Evolutionary conservation across 2,888 invertebrate genomes (phyloP).

Genomic region (Drosophila siamana): DNA sequence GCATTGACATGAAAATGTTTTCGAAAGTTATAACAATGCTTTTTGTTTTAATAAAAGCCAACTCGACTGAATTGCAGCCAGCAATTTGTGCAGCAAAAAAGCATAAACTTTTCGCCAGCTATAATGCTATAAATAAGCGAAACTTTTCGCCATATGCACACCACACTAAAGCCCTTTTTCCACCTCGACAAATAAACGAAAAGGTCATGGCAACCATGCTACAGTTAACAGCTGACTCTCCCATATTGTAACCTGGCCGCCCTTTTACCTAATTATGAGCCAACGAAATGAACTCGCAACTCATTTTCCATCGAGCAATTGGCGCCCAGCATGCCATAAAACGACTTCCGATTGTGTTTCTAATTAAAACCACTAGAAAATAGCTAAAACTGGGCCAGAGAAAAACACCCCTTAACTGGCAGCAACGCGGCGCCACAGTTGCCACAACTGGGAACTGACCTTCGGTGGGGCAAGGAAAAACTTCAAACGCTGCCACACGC

Average conservation of each 20-base stretch:
- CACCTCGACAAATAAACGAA: neutral
- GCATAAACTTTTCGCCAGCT: constrained; percentile 21
- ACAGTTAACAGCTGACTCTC: neutral
- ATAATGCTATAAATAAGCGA: constrained; percentile 1
- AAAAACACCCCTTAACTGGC: constrained; percentile 4
- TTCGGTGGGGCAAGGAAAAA: constrained; percentile 15
- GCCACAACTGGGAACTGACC: constrained; percentile 30
- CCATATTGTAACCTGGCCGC: neutral
- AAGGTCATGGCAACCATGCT: neutral
- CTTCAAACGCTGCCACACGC: constrained; percentile 32
- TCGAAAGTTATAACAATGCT: constrained; percentile 56
- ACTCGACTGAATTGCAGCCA: constrained; percentile 25
- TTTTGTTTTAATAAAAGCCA: constrained; percentile 22
- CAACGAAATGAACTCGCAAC: constrained; percentile 9
- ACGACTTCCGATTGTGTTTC: constrained; percentile 62
- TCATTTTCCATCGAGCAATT: constrained; percentile 17
- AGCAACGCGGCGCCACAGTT: constrained; percentile 1
- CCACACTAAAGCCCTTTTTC: neutral
- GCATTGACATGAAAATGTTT: constrained; percentile 60
- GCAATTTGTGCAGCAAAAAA: constrained; percentile 17
- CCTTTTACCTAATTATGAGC: constrained; percentile 3
- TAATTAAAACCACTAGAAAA: constrained; percentile 55
- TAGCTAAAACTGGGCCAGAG: constrained; percentile 30
- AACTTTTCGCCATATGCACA: constrained; percentile 17
- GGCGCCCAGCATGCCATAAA: constrained; percentile 56